Base-by-base conservation (phyloP, 2,888 invertebrate species). In the Agriotes lineatus region DNA sequence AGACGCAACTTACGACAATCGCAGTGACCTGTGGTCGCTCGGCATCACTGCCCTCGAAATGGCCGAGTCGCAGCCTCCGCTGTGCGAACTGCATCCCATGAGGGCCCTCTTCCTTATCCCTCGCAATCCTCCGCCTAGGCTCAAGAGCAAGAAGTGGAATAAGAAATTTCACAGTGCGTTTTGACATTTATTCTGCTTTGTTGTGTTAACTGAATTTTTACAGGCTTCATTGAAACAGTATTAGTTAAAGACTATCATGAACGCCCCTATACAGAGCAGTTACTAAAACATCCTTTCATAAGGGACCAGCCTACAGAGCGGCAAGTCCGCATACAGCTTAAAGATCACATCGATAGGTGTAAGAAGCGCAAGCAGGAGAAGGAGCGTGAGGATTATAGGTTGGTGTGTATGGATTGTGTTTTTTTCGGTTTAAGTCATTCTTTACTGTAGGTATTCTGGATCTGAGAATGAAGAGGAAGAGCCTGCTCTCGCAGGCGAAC, bases 21-120 rank as follows among this genome's bases (percentile, higher is more conserved):
- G 96, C 79, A 95, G 94, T 78, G 96, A 96, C 85, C 88, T 96
- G 71, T 95, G 95, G 95, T 95, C 94, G 52, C 87, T 95, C 75
- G 96, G 99, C 80, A 99, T 99, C 81, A 99, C 99, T 67, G 97
- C 99, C 58, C 89, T 99, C 73, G 99, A 99, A 89, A 99, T 99
- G 99, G 99, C 99, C 67, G 99, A 99, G 87, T 97, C 97, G 80
- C 97, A 98, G 86, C 99, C 99, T 72, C 98, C 99, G 37, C 90
- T 99, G 68, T 99, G 99, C 88, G 99, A 99, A 88, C 91, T 99
- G 85, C 99, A 99, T 88, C 99, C 99, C 19, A 99, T 99, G 99
- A 90, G 99, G 84, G 99, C 99, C 75, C 89, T 99, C 76, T 99
- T 99, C 86, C 91, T 99, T 79, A 99, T 99, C 85, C 99, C 99